A percentile compares a stretch with the other conserved stretches of the same genome.
phyloP scores from a whole-genome alignment of 1,140 invertebrate genomes.

The Bombus pyrosoma region DNA sequence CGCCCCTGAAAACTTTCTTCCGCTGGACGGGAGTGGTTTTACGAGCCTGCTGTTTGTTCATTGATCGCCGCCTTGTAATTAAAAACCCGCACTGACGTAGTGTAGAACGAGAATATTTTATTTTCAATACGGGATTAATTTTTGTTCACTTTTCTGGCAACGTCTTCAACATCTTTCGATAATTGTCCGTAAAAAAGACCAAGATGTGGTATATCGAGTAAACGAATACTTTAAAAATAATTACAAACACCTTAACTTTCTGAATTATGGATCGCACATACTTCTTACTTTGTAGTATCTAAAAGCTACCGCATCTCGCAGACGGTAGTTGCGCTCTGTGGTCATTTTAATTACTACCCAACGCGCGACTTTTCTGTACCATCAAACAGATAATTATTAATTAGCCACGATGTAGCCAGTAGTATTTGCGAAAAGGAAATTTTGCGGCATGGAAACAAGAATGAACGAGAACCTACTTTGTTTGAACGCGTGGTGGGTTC shows the following conservation, averaged over 20 bases:
- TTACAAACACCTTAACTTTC: background rate
- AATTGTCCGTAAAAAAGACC: background rate
- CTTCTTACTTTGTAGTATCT: background rate
- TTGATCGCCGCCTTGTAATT: slow-evolving; percentile 52
- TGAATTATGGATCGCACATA: background rate
- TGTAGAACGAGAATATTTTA: background rate
- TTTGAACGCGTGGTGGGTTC: background rate
- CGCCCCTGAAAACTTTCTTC: slow-evolving; percentile 39
- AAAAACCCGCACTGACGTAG: background rate
- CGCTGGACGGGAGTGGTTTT: background rate
- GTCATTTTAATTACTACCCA: background rate
- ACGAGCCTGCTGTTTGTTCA: slow-evolving; percentile 21
- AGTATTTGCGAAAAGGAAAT: too few relatives aligned
- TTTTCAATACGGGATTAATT: background rate
- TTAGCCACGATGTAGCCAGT: background rate
- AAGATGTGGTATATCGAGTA: background rate
- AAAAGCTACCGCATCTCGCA: background rate
- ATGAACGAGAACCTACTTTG: background rate
- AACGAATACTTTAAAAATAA: background rate
- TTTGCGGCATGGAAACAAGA: background rate
- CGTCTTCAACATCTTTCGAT: background rate
- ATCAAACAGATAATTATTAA: background rate
- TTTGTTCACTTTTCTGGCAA: background rate
- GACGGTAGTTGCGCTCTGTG: background rate
- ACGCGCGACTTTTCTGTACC: background rate